These are phyloP conservation scores for Pandion haliaetus DNA, from an alignment of 2,113 vertebrate genomes.

Conservation along the genomic window DNA sequence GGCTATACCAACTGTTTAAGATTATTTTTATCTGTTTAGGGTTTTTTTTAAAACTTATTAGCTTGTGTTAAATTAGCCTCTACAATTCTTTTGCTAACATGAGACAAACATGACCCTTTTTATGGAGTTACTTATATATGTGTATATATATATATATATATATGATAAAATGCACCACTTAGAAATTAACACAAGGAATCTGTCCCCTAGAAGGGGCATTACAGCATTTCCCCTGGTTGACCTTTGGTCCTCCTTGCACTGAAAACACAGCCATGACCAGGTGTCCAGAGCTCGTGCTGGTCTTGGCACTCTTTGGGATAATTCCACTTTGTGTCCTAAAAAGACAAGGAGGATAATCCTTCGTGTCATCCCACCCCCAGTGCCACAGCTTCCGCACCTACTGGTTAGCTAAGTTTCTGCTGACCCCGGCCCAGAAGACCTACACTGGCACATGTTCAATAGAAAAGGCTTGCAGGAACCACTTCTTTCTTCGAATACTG, in stretches of 20 bases:
- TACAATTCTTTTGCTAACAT: background rate
- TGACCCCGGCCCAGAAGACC: background rate
- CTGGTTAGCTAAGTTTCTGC: background rate
- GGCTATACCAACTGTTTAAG: background rate
- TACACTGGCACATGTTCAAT: fast-evolving
- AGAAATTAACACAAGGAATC: background rate
- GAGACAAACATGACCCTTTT: background rate
- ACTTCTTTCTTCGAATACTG: background rate
- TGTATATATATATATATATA: too few relatives aligned
- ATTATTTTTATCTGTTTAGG: background rate
- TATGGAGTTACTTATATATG: background rate
- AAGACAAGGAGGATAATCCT: background rate
- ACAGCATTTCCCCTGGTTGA: background rate
- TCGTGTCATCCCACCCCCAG: background rate
- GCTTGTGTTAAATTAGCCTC: background rate
- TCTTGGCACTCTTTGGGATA: background rate
- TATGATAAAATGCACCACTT: background rate
- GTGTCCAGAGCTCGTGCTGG: background rate
- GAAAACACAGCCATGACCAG: background rate
- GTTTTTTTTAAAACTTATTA: background rate
- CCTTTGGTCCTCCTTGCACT: background rate
- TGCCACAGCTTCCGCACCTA: background rate
- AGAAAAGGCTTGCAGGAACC: background rate
- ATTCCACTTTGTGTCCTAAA: background rate
- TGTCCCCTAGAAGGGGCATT: background rate